Conservation (phyloP, 1,140 invertebrate species). For the Drosophila tristis region DNA sequence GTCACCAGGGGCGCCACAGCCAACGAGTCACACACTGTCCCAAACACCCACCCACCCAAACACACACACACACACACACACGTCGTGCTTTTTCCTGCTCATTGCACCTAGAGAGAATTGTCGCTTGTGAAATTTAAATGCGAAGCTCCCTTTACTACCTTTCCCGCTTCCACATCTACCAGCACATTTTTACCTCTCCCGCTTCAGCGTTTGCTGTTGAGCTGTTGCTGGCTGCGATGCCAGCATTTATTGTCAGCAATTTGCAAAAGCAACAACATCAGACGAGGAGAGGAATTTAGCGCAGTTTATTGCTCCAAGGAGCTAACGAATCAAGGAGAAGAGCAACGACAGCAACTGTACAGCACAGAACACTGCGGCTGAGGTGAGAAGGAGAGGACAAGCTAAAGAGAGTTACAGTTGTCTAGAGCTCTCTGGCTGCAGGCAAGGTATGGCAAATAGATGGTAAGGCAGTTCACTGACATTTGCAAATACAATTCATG, state of each 20-base stretch:
- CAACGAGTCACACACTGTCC: conserved; percentile 10
- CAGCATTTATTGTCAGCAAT: conserved; percentile 82
- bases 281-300: conserved; percentile 62
- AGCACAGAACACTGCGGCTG: background rate
- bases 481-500: too few species aligned
- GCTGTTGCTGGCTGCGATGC: conserved; percentile 27
- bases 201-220: conserved; percentile 3
- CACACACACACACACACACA: conserved; percentile 8
- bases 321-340: conserved; percentile 17
- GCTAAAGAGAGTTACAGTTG: background rate
- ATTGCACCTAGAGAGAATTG: conserved; percentile 67
- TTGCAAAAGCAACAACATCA: conserved; percentile 68
- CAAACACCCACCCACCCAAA: too few species aligned
- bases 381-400: background rate
- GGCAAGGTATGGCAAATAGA: conserved; percentile 21
- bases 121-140: conserved; percentile 70
- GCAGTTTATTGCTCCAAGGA: conserved; percentile 81
- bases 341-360: background rate
- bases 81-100: conserved; percentile 54
- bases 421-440: conserved; percentile 13
- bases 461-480: too few species aligned
- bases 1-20: conserved; percentile 38
- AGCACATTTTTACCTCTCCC: background rate
- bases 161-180: background rate
- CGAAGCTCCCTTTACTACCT: conserved; percentile 16